These are phyloP conservation scores for Zapornia atra DNA, from an alignment of 2,113 vertebrate species.

Conservation along the genomic window DNA sequence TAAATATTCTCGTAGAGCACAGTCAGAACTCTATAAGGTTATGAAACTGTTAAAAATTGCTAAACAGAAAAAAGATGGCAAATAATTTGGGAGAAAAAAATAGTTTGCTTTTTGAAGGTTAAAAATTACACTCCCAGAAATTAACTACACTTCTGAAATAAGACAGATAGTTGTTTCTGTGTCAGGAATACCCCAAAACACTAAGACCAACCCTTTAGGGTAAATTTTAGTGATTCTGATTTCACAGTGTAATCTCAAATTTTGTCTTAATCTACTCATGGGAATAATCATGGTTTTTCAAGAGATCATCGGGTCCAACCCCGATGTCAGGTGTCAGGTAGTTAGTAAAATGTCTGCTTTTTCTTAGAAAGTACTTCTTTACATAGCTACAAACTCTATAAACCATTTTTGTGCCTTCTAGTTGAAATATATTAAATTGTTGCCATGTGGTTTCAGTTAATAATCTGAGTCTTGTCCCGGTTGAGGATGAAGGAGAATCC, in stretches of 20 bases:
- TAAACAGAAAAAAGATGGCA: background rate
- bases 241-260: background rate
- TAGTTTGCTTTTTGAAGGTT: background rate
- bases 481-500: background rate
- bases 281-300: background rate
- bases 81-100: background rate
- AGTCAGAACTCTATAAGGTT: background rate
- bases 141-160: background rate
- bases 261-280: background rate
- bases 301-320: too few species aligned
- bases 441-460: background rate
- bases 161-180: background rate
- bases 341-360: conserved; percentile 1
- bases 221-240: background rate
- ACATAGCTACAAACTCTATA: background rate
- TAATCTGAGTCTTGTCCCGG: background rate
- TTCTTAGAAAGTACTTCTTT: background rate
- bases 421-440: background rate
- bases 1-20: background rate
- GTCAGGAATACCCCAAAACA: background rate
- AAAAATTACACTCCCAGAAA: background rate
- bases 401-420: background rate
- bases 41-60: background rate
- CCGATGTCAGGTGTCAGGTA: background rate
- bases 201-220: background rate